These are phyloP conservation scores for Asarcornis scutulata DNA, from an alignment of 2,113 vertebrate species.

Conservation along the genomic window DNA sequence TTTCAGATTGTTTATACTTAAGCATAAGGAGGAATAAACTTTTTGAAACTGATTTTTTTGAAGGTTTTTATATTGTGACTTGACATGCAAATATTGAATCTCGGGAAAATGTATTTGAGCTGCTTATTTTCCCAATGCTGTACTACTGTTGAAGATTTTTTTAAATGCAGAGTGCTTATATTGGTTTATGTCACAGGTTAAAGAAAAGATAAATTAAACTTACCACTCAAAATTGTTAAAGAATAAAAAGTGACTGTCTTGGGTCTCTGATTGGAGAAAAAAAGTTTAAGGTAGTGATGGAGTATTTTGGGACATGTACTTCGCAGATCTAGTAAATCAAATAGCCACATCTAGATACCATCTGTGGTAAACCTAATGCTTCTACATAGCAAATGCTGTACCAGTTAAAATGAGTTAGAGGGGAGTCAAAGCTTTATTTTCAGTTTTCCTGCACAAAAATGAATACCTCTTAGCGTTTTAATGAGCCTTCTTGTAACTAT, in stretches of 20 bases:
- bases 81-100: slow-evolving; percentile 74
- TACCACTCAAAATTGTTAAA: slow-evolving; percentile 66
- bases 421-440: slow-evolving; percentile 71
- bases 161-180: slow-evolving; percentile 79
- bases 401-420: not conserved
- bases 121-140: slow-evolving; percentile 80
- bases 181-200: slow-evolving; percentile 75
- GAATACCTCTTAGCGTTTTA: slow-evolving; percentile 80
- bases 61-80: slow-evolving; percentile 80
- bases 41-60: slow-evolving; percentile 78
- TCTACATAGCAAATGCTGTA: slow-evolving; percentile 22
- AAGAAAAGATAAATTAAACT: slow-evolving; percentile 63
- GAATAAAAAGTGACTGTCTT: slow-evolving; percentile 65
- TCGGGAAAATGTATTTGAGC: slow-evolving; percentile 76
- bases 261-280: slow-evolving; percentile 55
- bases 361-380: slow-evolving; percentile 32
- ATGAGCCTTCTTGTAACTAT: slow-evolving; percentile 78
- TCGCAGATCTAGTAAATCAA: not conserved
- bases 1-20: slow-evolving; percentile 83
- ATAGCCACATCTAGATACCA: not conserved
- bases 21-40: slow-evolving; percentile 79
- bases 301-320: slow-evolving; percentile 46
- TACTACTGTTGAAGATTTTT: slow-evolving; percentile 83
- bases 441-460: slow-evolving; percentile 73
- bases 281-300: slow-evolving; percentile 64